Percentiles rank a stretch among this genome's conserved stretches.
Conservation (phyloP, 2,888 invertebrate genomes). For the Allacma fusca region DNA sequence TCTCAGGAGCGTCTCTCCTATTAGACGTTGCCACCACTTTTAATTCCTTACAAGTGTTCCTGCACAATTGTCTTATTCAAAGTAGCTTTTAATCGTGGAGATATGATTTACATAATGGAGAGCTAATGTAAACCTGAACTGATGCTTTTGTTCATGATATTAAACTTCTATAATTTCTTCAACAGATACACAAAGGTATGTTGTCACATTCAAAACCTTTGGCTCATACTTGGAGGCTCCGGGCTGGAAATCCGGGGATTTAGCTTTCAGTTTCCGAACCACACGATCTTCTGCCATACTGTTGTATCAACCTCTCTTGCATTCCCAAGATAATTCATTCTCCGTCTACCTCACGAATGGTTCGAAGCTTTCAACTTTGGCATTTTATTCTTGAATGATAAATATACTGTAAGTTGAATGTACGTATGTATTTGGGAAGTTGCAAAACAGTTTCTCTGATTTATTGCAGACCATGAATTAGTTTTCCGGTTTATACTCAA, state of each 20-base stretch:
- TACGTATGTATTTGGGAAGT: too few species aligned
- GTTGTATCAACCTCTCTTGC: constrained; percentile 87
- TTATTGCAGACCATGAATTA: constrained; percentile 76
- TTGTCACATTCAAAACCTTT: constrained; percentile 91
- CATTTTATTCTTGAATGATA: not conserved
- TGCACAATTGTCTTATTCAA: too few species aligned
- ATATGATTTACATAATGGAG: too few species aligned
- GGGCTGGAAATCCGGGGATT: constrained; percentile 91
- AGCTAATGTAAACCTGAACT: too few species aligned
- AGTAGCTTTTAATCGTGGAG: too few species aligned
- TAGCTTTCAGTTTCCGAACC: constrained; percentile 91
- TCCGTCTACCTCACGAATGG: constrained; percentile 86
- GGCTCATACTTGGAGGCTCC: constrained; percentile 92
- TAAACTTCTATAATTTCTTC: too few species aligned
- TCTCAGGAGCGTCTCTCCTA: too few species aligned
- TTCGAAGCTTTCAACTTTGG: constrained; percentile 41
- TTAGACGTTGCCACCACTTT: too few species aligned
- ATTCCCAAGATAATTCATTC: constrained; percentile 88
- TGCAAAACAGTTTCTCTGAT: not conserved
- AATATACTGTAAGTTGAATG: too few species aligned
- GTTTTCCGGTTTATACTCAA: constrained; percentile 90
- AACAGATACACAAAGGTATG: constrained; percentile 87
- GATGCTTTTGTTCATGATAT: too few species aligned
- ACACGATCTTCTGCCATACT: constrained; percentile 89
- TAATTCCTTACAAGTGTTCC: too few species aligned